Evolutionary conservation across 2,888 invertebrate species (phyloP).

Genomic region (Hedya salicella): DNA sequence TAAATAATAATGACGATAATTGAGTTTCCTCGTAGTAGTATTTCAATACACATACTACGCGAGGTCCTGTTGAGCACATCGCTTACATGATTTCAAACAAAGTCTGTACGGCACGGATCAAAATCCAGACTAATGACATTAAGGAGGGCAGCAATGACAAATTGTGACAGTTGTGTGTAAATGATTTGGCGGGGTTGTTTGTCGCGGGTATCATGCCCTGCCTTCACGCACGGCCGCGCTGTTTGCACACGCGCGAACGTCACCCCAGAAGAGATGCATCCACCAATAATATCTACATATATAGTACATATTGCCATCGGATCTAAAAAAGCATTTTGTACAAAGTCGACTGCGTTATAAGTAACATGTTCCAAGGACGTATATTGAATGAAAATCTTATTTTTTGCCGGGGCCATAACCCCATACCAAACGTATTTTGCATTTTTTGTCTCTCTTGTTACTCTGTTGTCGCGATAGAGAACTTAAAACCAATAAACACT

Average conservation of each 20-base stretch:
- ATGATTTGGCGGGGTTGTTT: conserved; percentile 39
- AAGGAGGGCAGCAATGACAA: conserved; percentile 27
- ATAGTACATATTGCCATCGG: conserved; percentile 1
- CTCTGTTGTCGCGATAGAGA: too few species aligned
- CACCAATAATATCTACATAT: conserved; percentile 14
- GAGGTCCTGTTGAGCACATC: too few species aligned
- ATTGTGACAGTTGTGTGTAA: conserved; percentile 42
- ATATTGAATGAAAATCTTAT: too few species aligned
- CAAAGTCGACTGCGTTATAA: too few species aligned
- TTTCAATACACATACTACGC: too few species aligned
- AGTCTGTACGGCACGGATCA: neutral
- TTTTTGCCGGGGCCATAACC: too few species aligned
- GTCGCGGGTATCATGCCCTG: conserved; percentile 40
- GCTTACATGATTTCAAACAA: neutral
- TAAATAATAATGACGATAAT: too few species aligned
- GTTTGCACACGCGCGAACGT: conserved; percentile 46
- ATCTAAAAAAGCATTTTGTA: neutral
- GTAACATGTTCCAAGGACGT: too few species aligned
- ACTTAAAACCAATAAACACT: too few species aligned
- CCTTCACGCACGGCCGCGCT: conserved; percentile 45
- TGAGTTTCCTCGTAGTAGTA: too few species aligned
- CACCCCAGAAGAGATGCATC: conserved; percentile 24
- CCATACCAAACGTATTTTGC: too few species aligned
- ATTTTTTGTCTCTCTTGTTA: too few species aligned
- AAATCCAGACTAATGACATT: neutral